Evolutionary conservation across 2,113 vertebrate genomes (phyloP), one percentile per base, ranked within the genome.

Genomic region (Catharus minimus): DNA sequence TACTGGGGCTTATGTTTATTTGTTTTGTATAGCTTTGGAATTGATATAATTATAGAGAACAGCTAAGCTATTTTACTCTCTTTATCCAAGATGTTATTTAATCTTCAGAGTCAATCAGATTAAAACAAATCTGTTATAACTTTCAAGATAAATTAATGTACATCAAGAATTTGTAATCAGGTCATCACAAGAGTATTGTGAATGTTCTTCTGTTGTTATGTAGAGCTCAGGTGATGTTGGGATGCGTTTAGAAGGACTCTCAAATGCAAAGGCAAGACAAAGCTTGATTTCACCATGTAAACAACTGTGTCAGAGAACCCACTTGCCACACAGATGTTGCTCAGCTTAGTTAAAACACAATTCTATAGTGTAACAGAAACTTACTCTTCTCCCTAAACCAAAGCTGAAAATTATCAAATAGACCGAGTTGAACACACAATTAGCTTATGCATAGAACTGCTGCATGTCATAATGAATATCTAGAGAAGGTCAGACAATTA

Each of bases 21-120:
- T 95, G 92, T 91, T 95, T 95, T 82, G 56, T 71, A 90, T 52
- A 72, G 79, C 91, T 86, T 82, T 91, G 90, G 76, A 96, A 94
- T 78, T 89, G 88, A 81, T 64, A 89, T 93, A 94, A 95, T 94
- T 94, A 90, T 60, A 89, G 47, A 90, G 80, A 95, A 94, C 52
- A 81, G 78, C 83, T 81, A 90, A 86, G 49, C 33, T 36, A 47
- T 89, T 95, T 92, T 78, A 74, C 71, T 58, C 38, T 94, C 78
- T 52, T 91, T 89, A 86, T 86, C 72, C 47, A 90, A 72, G 91
- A 91, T 47, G 57, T 91, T 95, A 89, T 89, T 96, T 95, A 96
- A 92, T 77, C 83, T 94, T 92, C 10, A 22, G 38, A 92, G 55
- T 86, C 78, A 86, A 93, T 83, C 75, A 32, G 66, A 75, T 94